phyloP scores from a whole-genome alignment of 2,888 invertebrate genomes.

The Schrankia costaestrigalis region DNA sequence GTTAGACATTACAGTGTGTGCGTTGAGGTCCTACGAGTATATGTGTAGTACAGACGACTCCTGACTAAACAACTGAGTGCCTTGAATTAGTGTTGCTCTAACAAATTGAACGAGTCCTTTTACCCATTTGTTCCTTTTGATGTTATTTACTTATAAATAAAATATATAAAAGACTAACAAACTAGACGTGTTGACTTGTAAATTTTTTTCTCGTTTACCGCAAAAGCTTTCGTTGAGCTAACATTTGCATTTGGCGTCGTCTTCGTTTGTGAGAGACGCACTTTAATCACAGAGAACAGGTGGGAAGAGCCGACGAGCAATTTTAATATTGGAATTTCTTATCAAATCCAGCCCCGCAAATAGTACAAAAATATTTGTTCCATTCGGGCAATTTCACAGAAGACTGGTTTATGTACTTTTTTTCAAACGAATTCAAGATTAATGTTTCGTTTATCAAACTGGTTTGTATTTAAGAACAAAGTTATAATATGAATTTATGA shows the following conservation, averaged over 20 bases:
- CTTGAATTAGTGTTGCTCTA: slow-evolving; percentile 23
- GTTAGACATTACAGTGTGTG: slow-evolving; percentile 39
- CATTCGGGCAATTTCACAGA: slow-evolving; percentile 27
- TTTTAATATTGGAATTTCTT: slow-evolving; percentile 73
- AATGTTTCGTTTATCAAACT: slow-evolving; percentile 20
- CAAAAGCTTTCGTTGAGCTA: slow-evolving; percentile 61
- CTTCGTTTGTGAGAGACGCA: slow-evolving; percentile 59
- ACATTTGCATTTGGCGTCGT: slow-evolving; percentile 70
- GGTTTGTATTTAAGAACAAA: no score
- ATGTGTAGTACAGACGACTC: no score
- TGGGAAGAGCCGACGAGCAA: slow-evolving; percentile 57
- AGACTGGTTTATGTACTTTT: slow-evolving; percentile 28
- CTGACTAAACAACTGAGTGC: slow-evolving; percentile 23
- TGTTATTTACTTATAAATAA: slow-evolving; percentile 32
- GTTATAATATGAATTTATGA: no score
- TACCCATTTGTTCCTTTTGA: slow-evolving; percentile 37
- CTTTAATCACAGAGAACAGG: slow-evolving; percentile 76
- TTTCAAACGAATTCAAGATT: slow-evolving; percentile 23
- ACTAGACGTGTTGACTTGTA: slow-evolving; percentile 46
- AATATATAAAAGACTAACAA: slow-evolving; percentile 46
- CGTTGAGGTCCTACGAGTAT: slow-evolving; percentile 18
- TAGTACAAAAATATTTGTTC: slow-evolving; percentile 41
- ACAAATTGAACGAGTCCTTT: slow-evolving; percentile 18
- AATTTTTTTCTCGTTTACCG: slow-evolving; percentile 58
- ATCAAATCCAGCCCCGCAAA: slow-evolving; percentile 53